Conservation (phyloP, 2,888 invertebrate species). For the Drosophila yooni region DNA sequence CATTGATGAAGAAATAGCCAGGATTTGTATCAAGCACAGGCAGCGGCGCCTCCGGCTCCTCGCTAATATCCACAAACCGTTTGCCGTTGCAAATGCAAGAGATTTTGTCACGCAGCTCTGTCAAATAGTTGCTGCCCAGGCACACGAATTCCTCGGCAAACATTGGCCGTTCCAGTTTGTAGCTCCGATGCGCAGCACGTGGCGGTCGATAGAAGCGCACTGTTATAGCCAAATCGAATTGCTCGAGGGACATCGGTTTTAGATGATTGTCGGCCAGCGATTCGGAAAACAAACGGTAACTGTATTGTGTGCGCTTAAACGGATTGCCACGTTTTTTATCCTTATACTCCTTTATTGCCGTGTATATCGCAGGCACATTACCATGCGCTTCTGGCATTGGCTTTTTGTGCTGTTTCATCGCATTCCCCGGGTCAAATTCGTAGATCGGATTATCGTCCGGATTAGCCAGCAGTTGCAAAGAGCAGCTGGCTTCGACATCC, state of each 20-base stretch:
- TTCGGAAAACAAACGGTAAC: slow-evolving; percentile 41
- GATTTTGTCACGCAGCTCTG: slow-evolving; percentile 91
- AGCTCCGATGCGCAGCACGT: slow-evolving; percentile 77
- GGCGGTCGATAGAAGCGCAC: slow-evolving; percentile 86
- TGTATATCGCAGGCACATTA: slow-evolving; percentile 46
- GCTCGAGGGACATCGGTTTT: neutral
- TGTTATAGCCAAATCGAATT: slow-evolving; percentile 84
- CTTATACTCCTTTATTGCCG: slow-evolving; percentile 47
- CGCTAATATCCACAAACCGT: slow-evolving; percentile 87
- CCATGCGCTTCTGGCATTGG: slow-evolving; percentile 17
- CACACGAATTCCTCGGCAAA: slow-evolving; percentile 87
- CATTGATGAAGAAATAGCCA: slow-evolving; percentile 91
- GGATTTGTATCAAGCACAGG: slow-evolving; percentile 83
- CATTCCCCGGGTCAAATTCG: slow-evolving; percentile 42
- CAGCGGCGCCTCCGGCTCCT: slow-evolving; percentile 83
- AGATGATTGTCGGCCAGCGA: slow-evolving; percentile 1
- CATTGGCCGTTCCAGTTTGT: slow-evolving; percentile 80
- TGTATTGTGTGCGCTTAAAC: slow-evolving; percentile 70
- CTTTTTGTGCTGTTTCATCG: slow-evolving; percentile 30
- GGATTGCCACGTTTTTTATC: slow-evolving; percentile 53
- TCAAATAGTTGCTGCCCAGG: slow-evolving; percentile 89
- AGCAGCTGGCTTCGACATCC: slow-evolving; percentile 49
- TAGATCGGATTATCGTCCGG: slow-evolving; percentile 49
- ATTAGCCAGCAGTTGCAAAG: slow-evolving; percentile 40
- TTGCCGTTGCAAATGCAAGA: slow-evolving; percentile 90